A percentile compares a stretch with the other conserved stretches of the same genome.
phyloP scores from a whole-genome alignment of 2,797 vertebrate species.

The Cyclopterus lumpus region DNA sequence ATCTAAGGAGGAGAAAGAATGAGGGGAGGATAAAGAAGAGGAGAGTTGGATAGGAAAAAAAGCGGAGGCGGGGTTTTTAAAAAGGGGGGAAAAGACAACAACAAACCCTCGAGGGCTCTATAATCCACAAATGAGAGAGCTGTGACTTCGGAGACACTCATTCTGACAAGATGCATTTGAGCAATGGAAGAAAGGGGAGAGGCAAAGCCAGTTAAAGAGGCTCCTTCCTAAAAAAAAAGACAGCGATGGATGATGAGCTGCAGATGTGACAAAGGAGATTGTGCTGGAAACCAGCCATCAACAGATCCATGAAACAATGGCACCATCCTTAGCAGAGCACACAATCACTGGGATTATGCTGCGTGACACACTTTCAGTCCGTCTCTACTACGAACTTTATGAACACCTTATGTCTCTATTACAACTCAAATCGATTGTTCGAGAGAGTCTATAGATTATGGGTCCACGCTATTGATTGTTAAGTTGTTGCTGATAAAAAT shows the following conservation, averaged over 20 bases:
- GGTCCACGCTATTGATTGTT: conserved; percentile 6
- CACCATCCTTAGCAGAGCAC: conserved; percentile 57
- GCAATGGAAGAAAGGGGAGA: conserved; percentile 64
- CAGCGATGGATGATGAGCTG: conserved; percentile 65
- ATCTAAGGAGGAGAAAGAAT: conserved; percentile 29
- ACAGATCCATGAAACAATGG: conserved; percentile 72
- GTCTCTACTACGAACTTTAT: conserved; percentile 48
- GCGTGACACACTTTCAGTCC: conserved; percentile 55
- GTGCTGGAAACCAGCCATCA: conserved; percentile 73
- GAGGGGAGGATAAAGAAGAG: conserved; percentile 41
- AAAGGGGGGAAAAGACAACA: conserved; percentile 14
- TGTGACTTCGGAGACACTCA: conserved; percentile 69
- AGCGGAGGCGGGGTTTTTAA: conserved; percentile 39
- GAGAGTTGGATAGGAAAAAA: conserved; percentile 22
- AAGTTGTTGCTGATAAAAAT: conserved; percentile 16
- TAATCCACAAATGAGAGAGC: conserved; percentile 74
- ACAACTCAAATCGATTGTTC: conserved; percentile 35
- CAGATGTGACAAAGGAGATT: conserved; percentile 76
- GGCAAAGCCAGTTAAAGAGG: conserved; percentile 62
- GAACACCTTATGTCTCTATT: conserved; percentile 43
- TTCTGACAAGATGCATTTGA: conserved; percentile 78
- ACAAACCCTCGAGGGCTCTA: conserved; percentile 67
- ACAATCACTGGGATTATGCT: conserved; percentile 62
- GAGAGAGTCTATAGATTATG: conserved; percentile 27
- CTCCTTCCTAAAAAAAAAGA: conserved; percentile 50